Base-by-base conservation (phyloP, 2,888 invertebrate species). In the Lasioglossum villosulum region DNA sequence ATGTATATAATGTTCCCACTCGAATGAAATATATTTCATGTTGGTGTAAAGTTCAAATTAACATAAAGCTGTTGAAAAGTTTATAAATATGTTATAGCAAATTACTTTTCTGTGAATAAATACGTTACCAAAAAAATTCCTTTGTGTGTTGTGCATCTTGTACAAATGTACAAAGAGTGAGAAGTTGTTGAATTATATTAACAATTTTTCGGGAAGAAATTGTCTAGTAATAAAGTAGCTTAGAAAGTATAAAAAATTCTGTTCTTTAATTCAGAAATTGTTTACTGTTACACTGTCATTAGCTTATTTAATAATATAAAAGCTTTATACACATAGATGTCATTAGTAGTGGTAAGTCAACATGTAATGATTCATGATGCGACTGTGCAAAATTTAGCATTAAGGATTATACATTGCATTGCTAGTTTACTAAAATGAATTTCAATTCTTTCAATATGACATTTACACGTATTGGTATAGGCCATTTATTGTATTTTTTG, bases 1-100 rank as follows among this genome's bases (percentile, higher is more conserved):
- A 89, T 91, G 91, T 92, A 92, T 88, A 90, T 90, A 91, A 75
- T 86, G 80, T 90, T 91, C 81, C 73, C 82, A 78, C 76, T 81
- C 75, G 73, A 78, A 66, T 80, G 76, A 88, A 86, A 83, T 86
- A 83, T 86, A 87, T 81, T 84, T 89, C 84, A 82, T 86, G 86
- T 88, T 87, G 77, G 68, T 84, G 86, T 89, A 90, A 86, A 80
- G 88, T 88, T 75, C 83, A 82, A 82, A 83, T 79, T 88, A 84
- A 82, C 68, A 81, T 84, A 82, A 82, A 90, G 80, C 71, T 88
- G 88, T 87, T 87, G 86, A 88, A 89, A 84, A 84, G 56, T 88
- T 90, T 90, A 87, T 86, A 88, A 90, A 86, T 88, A 88, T 86
- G 89, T 90, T 88, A 89, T 86, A 86, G 79, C 80, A 83, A 79